A percentile compares a stretch with the other conserved stretches of the same genome.
Conservation (phyloP, 2,113 vertebrate genomes). For the Addax nasomaculatus region DNA sequence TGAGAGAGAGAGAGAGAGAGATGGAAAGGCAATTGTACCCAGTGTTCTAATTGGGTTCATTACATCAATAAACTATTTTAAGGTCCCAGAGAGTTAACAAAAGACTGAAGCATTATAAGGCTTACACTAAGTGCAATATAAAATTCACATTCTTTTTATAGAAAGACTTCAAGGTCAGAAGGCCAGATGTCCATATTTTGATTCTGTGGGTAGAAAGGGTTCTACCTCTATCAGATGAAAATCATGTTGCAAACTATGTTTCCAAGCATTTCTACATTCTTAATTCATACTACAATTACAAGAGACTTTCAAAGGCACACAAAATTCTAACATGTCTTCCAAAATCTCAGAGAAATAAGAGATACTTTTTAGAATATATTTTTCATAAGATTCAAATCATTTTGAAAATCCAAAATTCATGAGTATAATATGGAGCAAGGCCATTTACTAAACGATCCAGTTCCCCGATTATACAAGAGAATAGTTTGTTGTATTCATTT, state of each 20-base stretch:
- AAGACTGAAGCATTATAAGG: not conserved
- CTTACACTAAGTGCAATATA: not conserved
- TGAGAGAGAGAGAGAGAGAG: not conserved
- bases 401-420: not conserved
- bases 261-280: not conserved
- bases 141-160: slow-evolving; percentile 12
- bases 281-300: not conserved
- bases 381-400: slow-evolving; percentile 17
- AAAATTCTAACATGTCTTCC: not conserved
- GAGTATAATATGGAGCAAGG: not conserved
- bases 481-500: not conserved
- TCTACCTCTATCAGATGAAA: not conserved
- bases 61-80: slow-evolving; percentile 40
- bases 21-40: not conserved
- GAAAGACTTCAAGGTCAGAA: not conserved
- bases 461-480: not conserved
- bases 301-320: not conserved
- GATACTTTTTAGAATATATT: not conserved
- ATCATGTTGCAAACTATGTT: slow-evolving; percentile 5
- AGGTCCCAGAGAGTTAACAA: slow-evolving; percentile 13
- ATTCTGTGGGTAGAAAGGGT: not conserved
- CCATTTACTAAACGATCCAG: not conserved
- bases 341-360: not conserved
- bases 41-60: not conserved
- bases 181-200: not conserved